Evolutionary conservation across 1,140 invertebrate species (phyloP).

Genomic region (Aphaenogaster floridana): DNA sequence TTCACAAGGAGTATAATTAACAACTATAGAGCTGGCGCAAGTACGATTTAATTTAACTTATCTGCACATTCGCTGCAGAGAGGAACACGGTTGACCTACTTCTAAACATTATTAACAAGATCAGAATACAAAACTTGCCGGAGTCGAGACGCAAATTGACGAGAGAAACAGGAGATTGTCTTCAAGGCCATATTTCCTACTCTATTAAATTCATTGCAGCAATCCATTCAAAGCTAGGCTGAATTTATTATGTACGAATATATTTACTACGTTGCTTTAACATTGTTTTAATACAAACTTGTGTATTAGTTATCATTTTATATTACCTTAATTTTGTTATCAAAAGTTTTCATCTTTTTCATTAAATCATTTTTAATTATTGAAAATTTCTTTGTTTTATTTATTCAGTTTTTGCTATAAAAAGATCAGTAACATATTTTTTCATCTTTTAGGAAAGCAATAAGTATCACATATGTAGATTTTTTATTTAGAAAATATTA

Average conservation of each 20-base stretch:
- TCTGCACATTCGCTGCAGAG: conserved; percentile 34
- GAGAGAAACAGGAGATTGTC: conserved; percentile 41
- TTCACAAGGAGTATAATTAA: conserved; percentile 20
- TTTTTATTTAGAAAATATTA: conserved; percentile 24
- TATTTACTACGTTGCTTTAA: conserved; percentile 5
- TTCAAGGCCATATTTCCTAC: conserved; percentile 58
- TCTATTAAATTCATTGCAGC: conserved; percentile 48
- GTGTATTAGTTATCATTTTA: background rate
- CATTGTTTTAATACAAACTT: background rate
- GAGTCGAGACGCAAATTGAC: conserved; percentile 65
- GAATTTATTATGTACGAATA: conserved; percentile 4
- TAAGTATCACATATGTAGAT: background rate
- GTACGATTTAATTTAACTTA: conserved; percentile 58
- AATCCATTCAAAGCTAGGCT: conserved; percentile 17
- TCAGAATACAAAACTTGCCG: conserved; percentile 63
- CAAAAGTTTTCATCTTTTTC: background rate
- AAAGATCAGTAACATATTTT: background rate
- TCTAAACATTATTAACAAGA: conserved; percentile 57
- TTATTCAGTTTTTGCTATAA: background rate
- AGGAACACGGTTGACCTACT: conserved; percentile 62
- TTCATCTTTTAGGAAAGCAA: background rate
- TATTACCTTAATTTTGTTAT: background rate
- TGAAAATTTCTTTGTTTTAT: background rate
- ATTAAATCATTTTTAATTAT: conserved; percentile 1
- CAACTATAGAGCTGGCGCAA: conserved; percentile 2